Percentiles rank a stretch among this genome's conserved stretches.
These are phyloP conservation scores for Tineola bisselliella DNA, from an alignment of 2,888 invertebrate genomes.

Conservation along the genomic window DNA sequence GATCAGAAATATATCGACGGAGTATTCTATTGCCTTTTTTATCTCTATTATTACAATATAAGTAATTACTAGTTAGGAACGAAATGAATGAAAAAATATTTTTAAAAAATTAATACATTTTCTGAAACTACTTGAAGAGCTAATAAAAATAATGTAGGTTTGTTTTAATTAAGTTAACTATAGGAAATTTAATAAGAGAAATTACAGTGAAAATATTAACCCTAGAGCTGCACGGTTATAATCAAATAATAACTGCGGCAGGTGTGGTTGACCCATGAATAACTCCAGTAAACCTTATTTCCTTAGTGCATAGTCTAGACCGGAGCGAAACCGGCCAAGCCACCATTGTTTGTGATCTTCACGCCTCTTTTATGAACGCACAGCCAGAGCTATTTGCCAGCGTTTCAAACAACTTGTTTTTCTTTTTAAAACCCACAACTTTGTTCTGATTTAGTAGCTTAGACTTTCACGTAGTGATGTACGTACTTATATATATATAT, in stretches of 20 bases:
- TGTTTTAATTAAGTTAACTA: too few species aligned
- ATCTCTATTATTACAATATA: too few species aligned
- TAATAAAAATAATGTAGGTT: too few species aligned
- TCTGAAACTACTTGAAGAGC: too few species aligned
- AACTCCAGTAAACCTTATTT: background rate
- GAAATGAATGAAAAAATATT: too few species aligned
- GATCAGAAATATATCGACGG: too few species aligned
- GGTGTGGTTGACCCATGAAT: slow-evolving; percentile 3
- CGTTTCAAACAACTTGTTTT: background rate
- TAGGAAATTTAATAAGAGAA: background rate
- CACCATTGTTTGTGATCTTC: background rate
- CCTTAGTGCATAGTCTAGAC: background rate
- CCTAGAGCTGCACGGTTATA: background rate
- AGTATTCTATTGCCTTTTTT: too few species aligned
- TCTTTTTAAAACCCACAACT: background rate
- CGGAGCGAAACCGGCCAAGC: slow-evolving; percentile 1
- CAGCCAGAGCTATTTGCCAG: background rate
- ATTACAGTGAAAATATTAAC: background rate
- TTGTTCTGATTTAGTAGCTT: too few species aligned
- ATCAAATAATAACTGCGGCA: background rate
- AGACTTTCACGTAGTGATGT: too few species aligned
- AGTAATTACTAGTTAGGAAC: too few species aligned
- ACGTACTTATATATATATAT: too few species aligned
- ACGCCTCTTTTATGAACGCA: slow-evolving; percentile 5
- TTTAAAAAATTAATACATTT: too few species aligned